Conservation (phyloP, 1,140 invertebrate species). For the Drosophila mauritiana region DNA sequence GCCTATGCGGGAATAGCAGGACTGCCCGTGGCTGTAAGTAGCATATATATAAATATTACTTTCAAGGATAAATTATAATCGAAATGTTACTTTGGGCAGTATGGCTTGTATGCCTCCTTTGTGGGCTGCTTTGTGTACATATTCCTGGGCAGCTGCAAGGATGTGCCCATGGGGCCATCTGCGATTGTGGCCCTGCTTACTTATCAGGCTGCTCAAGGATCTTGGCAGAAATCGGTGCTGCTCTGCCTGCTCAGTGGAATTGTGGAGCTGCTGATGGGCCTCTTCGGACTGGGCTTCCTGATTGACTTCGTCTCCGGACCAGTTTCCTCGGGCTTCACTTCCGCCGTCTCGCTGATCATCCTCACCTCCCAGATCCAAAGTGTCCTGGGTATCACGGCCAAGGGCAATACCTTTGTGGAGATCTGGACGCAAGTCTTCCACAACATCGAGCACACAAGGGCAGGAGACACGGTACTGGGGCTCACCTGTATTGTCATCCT, state of each 20-base stretch:
- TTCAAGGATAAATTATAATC: no score
- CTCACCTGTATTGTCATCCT: slow-evolving; percentile 90
- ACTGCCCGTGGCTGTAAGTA: slow-evolving; percentile 86
- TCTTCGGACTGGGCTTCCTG: slow-evolving; percentile 95
- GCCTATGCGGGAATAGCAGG: slow-evolving; percentile 94
- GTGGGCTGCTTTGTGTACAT: slow-evolving; percentile 96
- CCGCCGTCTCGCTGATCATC: slow-evolving; percentile 96
- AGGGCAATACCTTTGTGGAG: slow-evolving; percentile 90
- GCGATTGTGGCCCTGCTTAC: slow-evolving; percentile 93
- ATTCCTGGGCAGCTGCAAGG: slow-evolving; percentile 94
- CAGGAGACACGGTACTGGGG: slow-evolving; percentile 90
- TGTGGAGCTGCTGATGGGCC: slow-evolving; percentile 93
- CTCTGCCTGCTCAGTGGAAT: slow-evolving; percentile 92
- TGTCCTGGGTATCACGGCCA: slow-evolving; percentile 91
- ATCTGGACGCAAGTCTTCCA: slow-evolving; percentile 89
- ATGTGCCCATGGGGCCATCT: slow-evolving; percentile 93
- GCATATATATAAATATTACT: neutral
- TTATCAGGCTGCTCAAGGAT: slow-evolving; percentile 89
- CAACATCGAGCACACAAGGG: slow-evolving; percentile 87
- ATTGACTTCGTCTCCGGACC: slow-evolving; percentile 97
- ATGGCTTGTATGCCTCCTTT: slow-evolving; percentile 96
- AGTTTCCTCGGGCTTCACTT: slow-evolving; percentile 96
- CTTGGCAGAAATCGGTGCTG: slow-evolving; percentile 91
- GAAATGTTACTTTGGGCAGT: slow-evolving; percentile 84
- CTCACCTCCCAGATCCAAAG: slow-evolving; percentile 95